A percentile compares a stretch with the other conserved stretches of the same genome.
Evolutionary conservation across 2,113 vertebrate genomes (phyloP).

Genomic region (Alligator mississippiensis): DNA sequence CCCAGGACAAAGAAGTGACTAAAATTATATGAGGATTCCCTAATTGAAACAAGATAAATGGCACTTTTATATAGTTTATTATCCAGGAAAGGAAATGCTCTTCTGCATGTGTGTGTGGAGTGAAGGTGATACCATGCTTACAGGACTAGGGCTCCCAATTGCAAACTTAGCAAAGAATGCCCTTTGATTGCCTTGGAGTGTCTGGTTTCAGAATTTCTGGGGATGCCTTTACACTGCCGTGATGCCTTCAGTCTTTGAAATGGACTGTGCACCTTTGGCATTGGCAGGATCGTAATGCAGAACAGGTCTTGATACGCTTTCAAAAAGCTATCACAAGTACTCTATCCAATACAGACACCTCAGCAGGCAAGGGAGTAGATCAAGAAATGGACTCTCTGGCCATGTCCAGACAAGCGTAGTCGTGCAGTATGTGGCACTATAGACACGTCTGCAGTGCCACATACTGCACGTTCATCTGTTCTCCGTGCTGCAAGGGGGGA

Average conservation of each 20-base stretch:
- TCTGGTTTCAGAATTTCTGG: background rate
- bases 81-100: background rate
- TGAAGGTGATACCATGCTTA: background rate
- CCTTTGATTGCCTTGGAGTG: background rate
- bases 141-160: background rate
- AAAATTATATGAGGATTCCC: background rate
- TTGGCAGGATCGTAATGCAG: background rate
- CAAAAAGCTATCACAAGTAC: background rate
- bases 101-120: background rate
- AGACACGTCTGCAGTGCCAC: too few species aligned
- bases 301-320: background rate
- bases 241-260: background rate
- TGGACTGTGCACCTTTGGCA: background rate
- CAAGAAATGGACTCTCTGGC: background rate
- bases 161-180: background rate
- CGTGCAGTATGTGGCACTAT: background rate
- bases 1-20: background rate
- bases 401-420: background rate
- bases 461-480: too few species aligned
- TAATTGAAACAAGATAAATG: background rate
- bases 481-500: too few species aligned
- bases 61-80: background rate
- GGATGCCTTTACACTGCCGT: background rate
- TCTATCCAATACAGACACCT: background rate
- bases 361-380: background rate